A percentile compares a stretch with the other conserved stretches of the same genome.
phyloP scores from a whole-genome alignment of 2,888 invertebrate species.

The Timandra comae region DNA sequence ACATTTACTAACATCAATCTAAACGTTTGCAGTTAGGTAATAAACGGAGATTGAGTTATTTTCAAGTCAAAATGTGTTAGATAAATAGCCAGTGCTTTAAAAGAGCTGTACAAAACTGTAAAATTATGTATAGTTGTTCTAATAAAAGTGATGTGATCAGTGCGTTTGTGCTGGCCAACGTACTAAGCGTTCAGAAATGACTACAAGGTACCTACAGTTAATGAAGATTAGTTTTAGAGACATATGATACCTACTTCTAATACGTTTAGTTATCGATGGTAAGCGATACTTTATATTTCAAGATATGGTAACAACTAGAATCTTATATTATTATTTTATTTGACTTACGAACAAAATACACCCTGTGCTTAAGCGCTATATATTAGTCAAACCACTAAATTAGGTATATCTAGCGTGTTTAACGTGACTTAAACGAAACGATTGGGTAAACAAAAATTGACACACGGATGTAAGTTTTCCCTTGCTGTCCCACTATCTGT shows the following conservation, averaged over 20 bases:
- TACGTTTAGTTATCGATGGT: slow-evolving; percentile 25
- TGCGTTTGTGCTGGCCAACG: slow-evolving; percentile 22
- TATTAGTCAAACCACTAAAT: slow-evolving; percentile 29
- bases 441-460: too few relatives aligned
- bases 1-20: slow-evolving; percentile 3
- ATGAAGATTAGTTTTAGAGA: slow-evolving; percentile 21
- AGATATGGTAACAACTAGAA: slow-evolving; percentile 20
- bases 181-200: slow-evolving; percentile 23
- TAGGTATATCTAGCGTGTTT: slow-evolving; percentile 30
- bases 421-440: slow-evolving; percentile 10
- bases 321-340: slow-evolving; percentile 23
- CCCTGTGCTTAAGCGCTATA: slow-evolving; percentile 52
- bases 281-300: slow-evolving; percentile 19
- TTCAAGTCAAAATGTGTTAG: slow-evolving; percentile 6
- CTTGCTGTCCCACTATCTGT: too few relatives aligned
- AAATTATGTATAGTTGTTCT: slow-evolving; percentile 2
- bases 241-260: slow-evolving; percentile 16
- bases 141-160: slow-evolving; percentile 10
- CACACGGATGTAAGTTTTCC: too few relatives aligned
- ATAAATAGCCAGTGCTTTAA: slow-evolving; percentile 6
- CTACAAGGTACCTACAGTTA: slow-evolving; percentile 13
- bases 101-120: slow-evolving; percentile 4
- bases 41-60: slow-evolving; percentile 6
- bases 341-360: slow-evolving; percentile 39
- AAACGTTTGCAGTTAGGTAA: slow-evolving; percentile 15